Percentiles rank a stretch among this genome's conserved stretches.
phyloP scores from a whole-genome alignment of 2,113 vertebrate species.

The Larimichthys crocea region DNA sequence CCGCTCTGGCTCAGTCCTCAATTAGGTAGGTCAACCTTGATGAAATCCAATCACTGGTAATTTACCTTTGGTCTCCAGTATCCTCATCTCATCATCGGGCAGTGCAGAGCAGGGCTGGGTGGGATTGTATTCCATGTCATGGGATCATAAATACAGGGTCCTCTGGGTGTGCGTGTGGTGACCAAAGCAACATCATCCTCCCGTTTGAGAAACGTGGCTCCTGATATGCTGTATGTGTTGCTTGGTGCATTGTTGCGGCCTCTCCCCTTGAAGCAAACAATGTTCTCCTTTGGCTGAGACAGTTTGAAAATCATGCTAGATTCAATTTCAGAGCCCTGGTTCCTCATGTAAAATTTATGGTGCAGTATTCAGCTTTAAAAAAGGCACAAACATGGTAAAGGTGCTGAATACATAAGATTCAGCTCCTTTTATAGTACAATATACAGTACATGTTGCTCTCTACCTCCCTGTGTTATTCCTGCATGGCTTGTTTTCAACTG shows the following conservation, averaged over 20 bases:
- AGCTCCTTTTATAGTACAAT: neutral
- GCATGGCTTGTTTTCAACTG: conserved; percentile 35
- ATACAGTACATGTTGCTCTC: neutral
- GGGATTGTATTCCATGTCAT: conserved; percentile 76
- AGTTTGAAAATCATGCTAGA: conserved; percentile 54
- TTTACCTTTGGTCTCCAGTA: conserved; percentile 73
- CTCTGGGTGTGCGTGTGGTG: conserved; percentile 22
- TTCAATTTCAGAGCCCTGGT: conserved; percentile 47
- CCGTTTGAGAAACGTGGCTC: conserved; percentile 8
- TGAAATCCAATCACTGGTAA: conserved; percentile 81
- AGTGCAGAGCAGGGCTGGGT: conserved; percentile 28
- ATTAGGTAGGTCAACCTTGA: conserved; percentile 66
- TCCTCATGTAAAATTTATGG: conserved; percentile 45
- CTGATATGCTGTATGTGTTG: neutral
- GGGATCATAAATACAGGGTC: conserved; percentile 68
- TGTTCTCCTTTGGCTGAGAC: conserved; percentile 10
- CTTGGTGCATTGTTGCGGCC: conserved; percentile 23
- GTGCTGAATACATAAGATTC: neutral
- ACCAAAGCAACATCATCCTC: conserved; percentile 18
- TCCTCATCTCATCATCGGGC: conserved; percentile 65
- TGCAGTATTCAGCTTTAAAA: conserved; percentile 34
- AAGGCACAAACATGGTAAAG: conserved; percentile 47
- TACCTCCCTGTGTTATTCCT: conserved; percentile 14
- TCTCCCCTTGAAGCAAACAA: conserved; percentile 46
- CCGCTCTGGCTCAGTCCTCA: conserved; percentile 52